Evolutionary conservation across 2,888 invertebrate genomes (phyloP), one percentile per base, ranked within the genome.

Genomic region (Lagria hirta): DNA sequence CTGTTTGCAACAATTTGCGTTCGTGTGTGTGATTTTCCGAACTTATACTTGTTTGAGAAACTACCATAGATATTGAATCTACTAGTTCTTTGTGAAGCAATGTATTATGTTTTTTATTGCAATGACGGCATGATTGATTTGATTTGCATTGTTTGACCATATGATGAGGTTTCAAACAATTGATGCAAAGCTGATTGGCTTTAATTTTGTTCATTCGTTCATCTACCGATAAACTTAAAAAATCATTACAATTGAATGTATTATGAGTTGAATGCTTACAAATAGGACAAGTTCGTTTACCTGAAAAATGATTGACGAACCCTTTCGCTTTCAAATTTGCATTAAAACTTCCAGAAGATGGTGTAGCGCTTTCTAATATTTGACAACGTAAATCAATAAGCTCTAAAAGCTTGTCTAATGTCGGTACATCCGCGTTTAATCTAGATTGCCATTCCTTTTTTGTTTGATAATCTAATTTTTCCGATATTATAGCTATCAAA

Each of bases 151-250:
- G n/a, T n/a, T n/a, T n/a, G 2, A 2, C 24, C 4, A n/a, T n/a
- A n/a, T 24, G 24, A 24, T 2, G 11, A 13, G 24, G 24, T 24
- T 24, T n/a, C n/a, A 24, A 24, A 4, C 24, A 24, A 4, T 24
- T 24, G 8, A 24, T 6, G 4, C 6, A 24, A 5, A 24, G 13
- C 13, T 24, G 11, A 3, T 12, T 5, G 6, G 5, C 4, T n/a
- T 24, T 24, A 13, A 24, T 4, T 24, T 24, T 24, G 3, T 24
- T 6, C 11, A 12, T 12, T 3, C 8, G 24, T 24, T 24, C 6
- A 3, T 24, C 24, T 3, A 24, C 8, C 4, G 24, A 6, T 6
- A 24, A 13, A 12, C 13, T 24, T 24, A 24, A 12, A 6, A 24
- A 13, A 1, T 6, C 24, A 4, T 24, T 24, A 4, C 24, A 24